Percentiles rank a stretch among this genome's conserved stretches.
phyloP scores from a whole-genome alignment of 2,797 vertebrate species.

The Gephyroberyx darwinii region DNA sequence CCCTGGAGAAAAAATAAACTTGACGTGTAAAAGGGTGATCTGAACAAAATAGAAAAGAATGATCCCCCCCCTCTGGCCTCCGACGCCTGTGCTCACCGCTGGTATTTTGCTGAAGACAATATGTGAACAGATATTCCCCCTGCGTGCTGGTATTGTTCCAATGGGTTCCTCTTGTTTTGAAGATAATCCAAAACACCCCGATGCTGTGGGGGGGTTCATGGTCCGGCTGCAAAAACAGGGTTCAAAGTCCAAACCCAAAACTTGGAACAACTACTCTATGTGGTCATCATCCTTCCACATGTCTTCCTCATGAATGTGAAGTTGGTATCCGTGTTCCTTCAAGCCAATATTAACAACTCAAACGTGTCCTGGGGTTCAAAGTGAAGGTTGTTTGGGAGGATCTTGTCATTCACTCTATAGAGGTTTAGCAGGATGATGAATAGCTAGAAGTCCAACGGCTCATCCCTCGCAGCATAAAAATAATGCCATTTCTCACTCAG shows the following conservation, averaged over 20 bases:
- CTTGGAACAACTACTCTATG: constrained; percentile 37
- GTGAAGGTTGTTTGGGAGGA: constrained; percentile 31
- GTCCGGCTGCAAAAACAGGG: constrained; percentile 46
- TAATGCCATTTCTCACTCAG: too few relatives aligned
- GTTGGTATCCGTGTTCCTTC: constrained; percentile 13
- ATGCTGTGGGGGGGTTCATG: constrained; percentile 54
- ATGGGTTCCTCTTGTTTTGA: constrained; percentile 60
- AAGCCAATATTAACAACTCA: constrained; percentile 24
- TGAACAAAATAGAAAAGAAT: constrained; percentile 16
- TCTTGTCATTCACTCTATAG: constrained; percentile 11
- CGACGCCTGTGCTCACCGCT: constrained; percentile 6
- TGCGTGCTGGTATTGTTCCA: constrained; percentile 46
- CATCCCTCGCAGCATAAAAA: constrained; percentile 15
- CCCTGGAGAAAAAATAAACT: background rate
- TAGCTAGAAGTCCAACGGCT: background rate
- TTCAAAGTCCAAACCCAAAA: constrained; percentile 63
- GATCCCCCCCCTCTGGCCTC: constrained; percentile 22
- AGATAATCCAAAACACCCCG: constrained; percentile 64
- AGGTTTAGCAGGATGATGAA: constrained; percentile 16
- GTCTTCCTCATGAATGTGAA: background rate
- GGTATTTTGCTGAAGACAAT: constrained; percentile 43
- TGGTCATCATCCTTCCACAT: constrained; percentile 27
- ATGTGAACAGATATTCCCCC: constrained; percentile 46
- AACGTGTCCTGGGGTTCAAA: constrained; percentile 50
- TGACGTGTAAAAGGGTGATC: background rate